phyloP scores from a whole-genome alignment of 2,797 vertebrate genomes.

The Champsocephalus esox region DNA sequence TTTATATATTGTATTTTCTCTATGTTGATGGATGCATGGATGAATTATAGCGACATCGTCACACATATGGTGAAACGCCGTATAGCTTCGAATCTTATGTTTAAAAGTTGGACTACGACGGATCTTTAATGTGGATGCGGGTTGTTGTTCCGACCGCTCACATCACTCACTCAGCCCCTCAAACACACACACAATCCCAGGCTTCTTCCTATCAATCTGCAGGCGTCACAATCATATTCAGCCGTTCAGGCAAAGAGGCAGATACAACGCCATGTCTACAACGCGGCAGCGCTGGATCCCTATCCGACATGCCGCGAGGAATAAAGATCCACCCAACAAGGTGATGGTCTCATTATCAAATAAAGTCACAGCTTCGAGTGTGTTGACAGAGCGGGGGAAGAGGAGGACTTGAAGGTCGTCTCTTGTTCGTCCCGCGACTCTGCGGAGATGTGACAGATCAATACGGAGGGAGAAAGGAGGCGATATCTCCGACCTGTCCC shows the following conservation, averaged over 20 bases:
- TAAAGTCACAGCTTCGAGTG: constrained; percentile 80
- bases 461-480: constrained; percentile 83
- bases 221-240: constrained; percentile 7
- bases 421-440: constrained; percentile 82
- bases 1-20: too few relatives aligned
- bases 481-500: constrained; percentile 90
- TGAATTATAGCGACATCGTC: too few relatives aligned
- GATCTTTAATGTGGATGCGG: too few relatives aligned
- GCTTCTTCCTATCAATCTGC: constrained; percentile 25
- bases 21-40: too few relatives aligned
- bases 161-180: constrained; percentile 30
- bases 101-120: too few relatives aligned
- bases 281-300: constrained; percentile 48
- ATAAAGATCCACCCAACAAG: constrained; percentile 77
- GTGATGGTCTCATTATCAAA: constrained; percentile 84
- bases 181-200: background rate
- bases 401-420: constrained; percentile 81
- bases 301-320: constrained; percentile 60
- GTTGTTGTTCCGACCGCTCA: background rate
- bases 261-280: constrained; percentile 32
- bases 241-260: constrained; percentile 28
- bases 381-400: constrained; percentile 68
- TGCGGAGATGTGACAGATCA: constrained; percentile 93
- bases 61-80: too few relatives aligned
- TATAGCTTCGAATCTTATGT: too few relatives aligned